Evolutionary conservation across 2,113 vertebrate species (phyloP).

Genomic region (Nymphicus hollandicus): DNA sequence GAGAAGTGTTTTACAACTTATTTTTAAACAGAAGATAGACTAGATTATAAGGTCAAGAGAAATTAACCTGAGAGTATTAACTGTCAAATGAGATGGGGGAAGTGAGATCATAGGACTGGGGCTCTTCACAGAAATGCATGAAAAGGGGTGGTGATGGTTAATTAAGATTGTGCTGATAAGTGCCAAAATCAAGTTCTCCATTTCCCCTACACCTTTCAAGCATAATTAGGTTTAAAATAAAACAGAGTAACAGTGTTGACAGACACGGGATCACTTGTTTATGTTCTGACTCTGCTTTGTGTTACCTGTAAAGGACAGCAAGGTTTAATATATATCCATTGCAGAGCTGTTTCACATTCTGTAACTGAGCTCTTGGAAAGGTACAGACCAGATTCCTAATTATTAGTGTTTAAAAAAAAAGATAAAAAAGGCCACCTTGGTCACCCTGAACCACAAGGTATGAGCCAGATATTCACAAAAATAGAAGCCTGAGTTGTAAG

Average conservation of each 20-base stretch:
- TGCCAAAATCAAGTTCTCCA: slow-evolving; percentile 1
- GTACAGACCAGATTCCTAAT: neutral
- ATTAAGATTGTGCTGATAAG: neutral
- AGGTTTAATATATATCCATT: neutral
- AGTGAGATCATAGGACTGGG: neutral
- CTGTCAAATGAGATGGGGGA: neutral
- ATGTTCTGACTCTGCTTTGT: neutral
- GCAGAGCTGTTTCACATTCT: neutral
- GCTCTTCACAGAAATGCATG: neutral
- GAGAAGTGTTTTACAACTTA: neutral
- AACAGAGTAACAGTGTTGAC: neutral
- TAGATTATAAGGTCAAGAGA: neutral
- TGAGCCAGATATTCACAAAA: neutral
- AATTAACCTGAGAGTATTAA: neutral
- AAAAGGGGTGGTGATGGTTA: neutral
- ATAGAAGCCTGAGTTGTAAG: neutral
- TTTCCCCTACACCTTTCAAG: neutral
- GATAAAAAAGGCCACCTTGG: neutral
- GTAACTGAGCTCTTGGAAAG: neutral
- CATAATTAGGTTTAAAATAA: slow-evolving; percentile 20
- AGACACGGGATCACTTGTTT: neutral
- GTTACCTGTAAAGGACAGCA: neutral
- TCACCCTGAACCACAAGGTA: neutral
- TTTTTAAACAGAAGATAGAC: neutral
- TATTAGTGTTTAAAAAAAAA: neutral